Percentiles rank a stretch among this genome's conserved stretches.
Conservation (phyloP, 2,888 invertebrate species). For the Pemphredon lugubris region DNA sequence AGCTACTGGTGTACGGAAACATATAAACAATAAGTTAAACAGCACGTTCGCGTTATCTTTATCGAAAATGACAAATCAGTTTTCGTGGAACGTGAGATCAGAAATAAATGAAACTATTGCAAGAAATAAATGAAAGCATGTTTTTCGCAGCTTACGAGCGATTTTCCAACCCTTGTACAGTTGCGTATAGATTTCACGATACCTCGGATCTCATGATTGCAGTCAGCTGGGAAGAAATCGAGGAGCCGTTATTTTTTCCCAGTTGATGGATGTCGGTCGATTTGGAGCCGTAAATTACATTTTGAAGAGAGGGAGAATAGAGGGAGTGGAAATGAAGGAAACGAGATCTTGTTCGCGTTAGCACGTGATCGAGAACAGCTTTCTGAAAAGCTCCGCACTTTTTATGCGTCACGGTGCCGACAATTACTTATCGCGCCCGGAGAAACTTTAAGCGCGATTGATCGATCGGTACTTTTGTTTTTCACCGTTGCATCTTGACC, state of each 20-base stretch:
- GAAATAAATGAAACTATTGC: no score
- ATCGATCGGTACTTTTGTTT: conserved; percentile 63
- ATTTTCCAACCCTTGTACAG: no score
- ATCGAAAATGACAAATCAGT: no score
- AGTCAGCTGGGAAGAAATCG: conserved; percentile 45
- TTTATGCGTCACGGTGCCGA: conserved; percentile 45
- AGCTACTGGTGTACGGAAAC: no score
- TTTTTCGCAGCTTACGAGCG: no score
- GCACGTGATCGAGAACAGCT: conserved; percentile 66
- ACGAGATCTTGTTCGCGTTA: conserved; percentile 29
- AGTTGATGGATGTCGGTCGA: conserved; percentile 59
- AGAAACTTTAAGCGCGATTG: conserved; percentile 43
- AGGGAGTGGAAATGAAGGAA: conserved; percentile 15
- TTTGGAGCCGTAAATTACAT: conserved; percentile 64
- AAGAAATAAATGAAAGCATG: no score
- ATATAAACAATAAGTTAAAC: no score
- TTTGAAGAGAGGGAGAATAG: conserved; percentile 57
- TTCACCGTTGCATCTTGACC: conserved; percentile 8
- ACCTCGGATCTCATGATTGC: conserved; percentile 23
- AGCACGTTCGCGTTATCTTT: no score
- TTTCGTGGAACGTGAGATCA: no score
- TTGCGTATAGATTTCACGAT: background rate
- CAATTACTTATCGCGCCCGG: conserved; percentile 51
- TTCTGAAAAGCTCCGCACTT: conserved; percentile 58
- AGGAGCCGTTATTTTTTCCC: conserved; percentile 50